Evolutionary conservation across 2,797 vertebrate species (phyloP).

Genomic region (Potorous gilbertii): DNA sequence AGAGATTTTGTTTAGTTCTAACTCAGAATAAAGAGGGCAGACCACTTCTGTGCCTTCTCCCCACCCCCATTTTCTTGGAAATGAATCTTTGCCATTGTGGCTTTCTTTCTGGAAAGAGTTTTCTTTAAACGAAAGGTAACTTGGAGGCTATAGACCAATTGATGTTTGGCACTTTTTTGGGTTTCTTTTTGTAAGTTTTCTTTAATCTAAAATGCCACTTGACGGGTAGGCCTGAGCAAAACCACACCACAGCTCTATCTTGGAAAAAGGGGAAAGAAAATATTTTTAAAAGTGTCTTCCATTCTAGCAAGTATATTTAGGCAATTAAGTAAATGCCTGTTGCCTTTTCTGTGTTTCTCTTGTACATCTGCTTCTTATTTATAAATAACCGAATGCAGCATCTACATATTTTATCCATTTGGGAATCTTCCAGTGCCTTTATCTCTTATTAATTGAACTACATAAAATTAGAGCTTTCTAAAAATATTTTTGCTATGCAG

Average conservation of each 20-base stretch:
- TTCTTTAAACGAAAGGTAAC: slow-evolving; percentile 36
- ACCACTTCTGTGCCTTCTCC: background rate
- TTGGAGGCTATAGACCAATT: slow-evolving; percentile 20
- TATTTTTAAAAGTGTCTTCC: background rate
- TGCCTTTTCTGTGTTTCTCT: background rate
- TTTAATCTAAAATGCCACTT: slow-evolving; percentile 23
- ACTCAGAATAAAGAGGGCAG: slow-evolving; percentile 44
- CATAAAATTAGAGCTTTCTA: background rate
- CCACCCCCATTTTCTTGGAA: background rate
- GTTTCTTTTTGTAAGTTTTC: slow-evolving; percentile 25
- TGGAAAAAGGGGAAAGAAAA: background rate
- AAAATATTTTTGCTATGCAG: background rate
- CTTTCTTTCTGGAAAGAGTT: background rate
- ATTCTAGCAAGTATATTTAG: background rate
- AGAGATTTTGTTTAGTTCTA: slow-evolving; percentile 52
- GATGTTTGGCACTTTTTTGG: slow-evolving; percentile 34
- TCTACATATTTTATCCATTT: background rate
- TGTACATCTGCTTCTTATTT: background rate
- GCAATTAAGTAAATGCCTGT: background rate
- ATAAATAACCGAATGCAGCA: background rate
- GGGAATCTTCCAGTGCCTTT: background rate
- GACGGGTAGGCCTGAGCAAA: slow-evolving; percentile 16
- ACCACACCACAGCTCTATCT: background rate
- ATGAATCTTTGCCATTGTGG: slow-evolving; percentile 36
- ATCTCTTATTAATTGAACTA: background rate